Base-by-base conservation (phyloP, 2,113 vertebrate species). In the Dasyornis broadbenti region DNA sequence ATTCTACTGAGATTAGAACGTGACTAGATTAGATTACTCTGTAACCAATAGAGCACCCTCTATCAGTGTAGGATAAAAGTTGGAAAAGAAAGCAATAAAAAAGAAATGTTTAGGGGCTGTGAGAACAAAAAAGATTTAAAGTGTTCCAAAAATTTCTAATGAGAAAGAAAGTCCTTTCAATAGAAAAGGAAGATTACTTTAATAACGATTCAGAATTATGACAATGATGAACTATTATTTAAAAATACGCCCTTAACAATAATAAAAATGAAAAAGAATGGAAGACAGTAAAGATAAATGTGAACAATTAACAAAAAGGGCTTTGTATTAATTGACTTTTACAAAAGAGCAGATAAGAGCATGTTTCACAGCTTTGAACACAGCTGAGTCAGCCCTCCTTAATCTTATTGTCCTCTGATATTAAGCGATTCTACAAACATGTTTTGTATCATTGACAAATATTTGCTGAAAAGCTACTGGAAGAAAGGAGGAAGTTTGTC, bases 211-310 rank as follows among this genome's bases (percentile, higher is more conserved):
- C 76, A 61, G 57, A 96, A 78, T 82, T 86, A 66, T 78, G 82
- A 95, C 71, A 84, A 63, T 91, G 69, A 82, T 76, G 78, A 92
- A 85, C 45, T 85, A 49, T 72, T 95, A 82, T 82, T 80, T 88
- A 19, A 94, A 94, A 96, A 91, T 85, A 90, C 24, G 44, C 82
- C 68, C 53, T 91, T 94, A 96, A 92, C 80, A 93, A 93, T 81
- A 96, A 95, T 80, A 96, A 91, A 94, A 94, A 86, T 64, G 92
- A 52, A 76, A 92, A 94, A 75, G 49, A 94, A 81, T 94, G 49
- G 80, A 89, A 90, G 71, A 81, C 82, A 33, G 76, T 60, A 82
- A 90, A 96, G 93, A 96, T 92, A 94, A 96, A 92, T 92, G 76
- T 0, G 17, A 92, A 88, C 64, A 96, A 94, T 94, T 93, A 94